Conservation (phyloP, 2,888 invertebrate species). For the Acanthococcus lagerstroemiae region DNA sequence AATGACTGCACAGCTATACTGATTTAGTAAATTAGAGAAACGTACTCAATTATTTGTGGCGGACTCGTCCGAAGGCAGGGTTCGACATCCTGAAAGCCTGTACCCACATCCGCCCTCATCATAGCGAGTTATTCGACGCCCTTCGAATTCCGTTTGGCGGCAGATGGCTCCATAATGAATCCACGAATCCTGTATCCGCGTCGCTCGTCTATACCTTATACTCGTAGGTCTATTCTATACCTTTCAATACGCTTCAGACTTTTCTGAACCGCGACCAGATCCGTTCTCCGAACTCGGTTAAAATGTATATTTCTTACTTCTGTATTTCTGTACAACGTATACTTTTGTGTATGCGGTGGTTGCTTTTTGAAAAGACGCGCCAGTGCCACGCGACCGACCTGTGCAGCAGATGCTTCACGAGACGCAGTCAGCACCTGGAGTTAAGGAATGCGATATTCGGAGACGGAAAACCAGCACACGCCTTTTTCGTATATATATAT, state of each 20-base stretch:
- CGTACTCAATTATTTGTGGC: too few species aligned
- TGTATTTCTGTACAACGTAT: slow-evolving; percentile 5
- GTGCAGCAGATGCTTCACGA: slow-evolving; percentile 20
- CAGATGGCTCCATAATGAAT: slow-evolving; percentile 27
- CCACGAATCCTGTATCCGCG: slow-evolving; percentile 24
- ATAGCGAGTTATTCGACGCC: slow-evolving; percentile 5
- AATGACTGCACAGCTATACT: too few species aligned
- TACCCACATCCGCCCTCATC: slow-evolving; percentile 30
- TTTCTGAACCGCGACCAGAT: neutral
- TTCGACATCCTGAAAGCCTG: too few species aligned
- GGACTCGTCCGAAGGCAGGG: too few species aligned
- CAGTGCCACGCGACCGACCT: slow-evolving; percentile 27
- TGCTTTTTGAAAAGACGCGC: slow-evolving; percentile 8
- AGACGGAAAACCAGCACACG: slow-evolving; percentile 7
- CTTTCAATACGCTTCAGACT: slow-evolving; percentile 17
- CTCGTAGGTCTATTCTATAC: too few species aligned
- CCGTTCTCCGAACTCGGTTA: neutral
- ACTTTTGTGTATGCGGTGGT: neutral
- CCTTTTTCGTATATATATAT: slow-evolving; percentile 10
- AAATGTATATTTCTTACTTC: slow-evolving; percentile 23
- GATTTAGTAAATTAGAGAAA: too few species aligned
- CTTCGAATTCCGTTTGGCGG: slow-evolving; percentile 11
- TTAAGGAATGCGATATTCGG: slow-evolving; percentile 21
- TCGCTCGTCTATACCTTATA: slow-evolving; percentile 9
- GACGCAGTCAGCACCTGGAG: slow-evolving; percentile 16